Conservation (phyloP, 2,888 invertebrate genomes). For the Iphiclides podalirius region DNA sequence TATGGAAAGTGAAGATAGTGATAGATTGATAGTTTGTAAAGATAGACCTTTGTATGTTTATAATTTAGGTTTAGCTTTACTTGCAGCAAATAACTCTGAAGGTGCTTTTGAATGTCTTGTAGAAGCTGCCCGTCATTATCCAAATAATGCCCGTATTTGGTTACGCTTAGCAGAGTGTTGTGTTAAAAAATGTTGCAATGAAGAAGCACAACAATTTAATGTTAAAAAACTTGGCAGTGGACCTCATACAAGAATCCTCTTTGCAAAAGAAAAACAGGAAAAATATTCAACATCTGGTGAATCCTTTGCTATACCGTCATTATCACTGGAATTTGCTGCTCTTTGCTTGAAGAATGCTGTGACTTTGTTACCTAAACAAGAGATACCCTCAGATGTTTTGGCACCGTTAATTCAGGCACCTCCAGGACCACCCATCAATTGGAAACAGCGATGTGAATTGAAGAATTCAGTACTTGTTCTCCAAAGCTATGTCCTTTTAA, state of each 20-base stretch:
- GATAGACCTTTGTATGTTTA: conserved; percentile 85
- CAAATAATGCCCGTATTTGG: conserved; percentile 95
- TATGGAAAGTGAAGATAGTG: conserved; percentile 65
- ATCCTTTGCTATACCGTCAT: conserved; percentile 91
- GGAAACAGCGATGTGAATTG: conserved; percentile 80
- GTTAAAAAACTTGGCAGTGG: conserved; percentile 71
- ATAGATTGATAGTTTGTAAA: conserved; percentile 60
- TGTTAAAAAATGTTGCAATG: conserved; percentile 84
- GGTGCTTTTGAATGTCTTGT: conserved; percentile 95
- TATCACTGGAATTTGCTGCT: conserved; percentile 93
- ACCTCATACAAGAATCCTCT: conserved; percentile 61
- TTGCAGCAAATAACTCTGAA: conserved; percentile 88
- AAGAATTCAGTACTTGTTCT: conserved; percentile 86
- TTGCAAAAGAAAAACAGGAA: conserved; percentile 62
- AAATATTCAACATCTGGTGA: conserved; percentile 78
- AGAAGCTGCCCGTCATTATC: conserved; percentile 91
- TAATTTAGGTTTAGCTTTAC: conserved; percentile 90
- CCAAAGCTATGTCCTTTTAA: conserved; percentile 90
- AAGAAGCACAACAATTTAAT: conserved; percentile 68
- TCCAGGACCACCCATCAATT: conserved; percentile 82
- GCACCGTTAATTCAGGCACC: conserved; percentile 67
- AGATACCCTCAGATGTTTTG: conserved; percentile 55
- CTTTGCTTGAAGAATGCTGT: conserved; percentile 93
- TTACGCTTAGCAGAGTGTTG: conserved; percentile 96
- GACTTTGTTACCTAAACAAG: conserved; percentile 82